These are phyloP conservation scores for Arctopsyche grandis DNA, from an alignment of 1,140 invertebrate genomes.

Conservation along the genomic window DNA sequence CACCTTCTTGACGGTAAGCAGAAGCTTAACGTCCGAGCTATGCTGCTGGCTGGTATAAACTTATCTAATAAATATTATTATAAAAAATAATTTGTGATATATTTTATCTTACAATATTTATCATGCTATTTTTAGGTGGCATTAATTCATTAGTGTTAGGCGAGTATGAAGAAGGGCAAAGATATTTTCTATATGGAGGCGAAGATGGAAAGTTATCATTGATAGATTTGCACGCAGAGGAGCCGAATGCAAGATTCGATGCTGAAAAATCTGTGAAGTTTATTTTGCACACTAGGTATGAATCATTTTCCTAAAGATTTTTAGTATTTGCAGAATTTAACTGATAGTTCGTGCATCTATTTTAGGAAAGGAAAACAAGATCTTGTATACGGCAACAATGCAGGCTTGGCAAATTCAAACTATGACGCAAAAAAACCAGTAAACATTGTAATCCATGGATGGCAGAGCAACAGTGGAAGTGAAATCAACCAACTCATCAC, in stretches of 20 bases:
- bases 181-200: slow-evolving; percentile 43
- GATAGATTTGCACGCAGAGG: slow-evolving; percentile 37
- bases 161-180: slow-evolving; percentile 46
- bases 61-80: no score
- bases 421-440: slow-evolving; percentile 45
- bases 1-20: no score
- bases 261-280: slow-evolving; percentile 43
- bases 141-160: not conserved
- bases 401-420: slow-evolving; percentile 30
- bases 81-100: not conserved
- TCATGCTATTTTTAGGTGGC: not conserved
- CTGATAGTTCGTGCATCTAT: not conserved
- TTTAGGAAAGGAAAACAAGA: not conserved
- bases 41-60: no score
- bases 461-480: slow-evolving; percentile 44
- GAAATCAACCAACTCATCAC: slow-evolving; percentile 35
- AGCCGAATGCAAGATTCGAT: slow-evolving; percentile 22
- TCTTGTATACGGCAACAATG: slow-evolving; percentile 28
- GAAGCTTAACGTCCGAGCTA: no score
- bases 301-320: not conserved
- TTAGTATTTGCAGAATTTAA: not conserved
- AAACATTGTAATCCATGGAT: slow-evolving; percentile 56
- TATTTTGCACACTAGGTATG: slow-evolving; percentile 44
- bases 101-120: not conserved
- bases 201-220: slow-evolving; percentile 39